A percentile compares a stretch with the other conserved stretches of the same genome.
Evolutionary conservation across 1,140 invertebrate genomes (phyloP).

Genomic region (Acromyrmex charruanus): DNA sequence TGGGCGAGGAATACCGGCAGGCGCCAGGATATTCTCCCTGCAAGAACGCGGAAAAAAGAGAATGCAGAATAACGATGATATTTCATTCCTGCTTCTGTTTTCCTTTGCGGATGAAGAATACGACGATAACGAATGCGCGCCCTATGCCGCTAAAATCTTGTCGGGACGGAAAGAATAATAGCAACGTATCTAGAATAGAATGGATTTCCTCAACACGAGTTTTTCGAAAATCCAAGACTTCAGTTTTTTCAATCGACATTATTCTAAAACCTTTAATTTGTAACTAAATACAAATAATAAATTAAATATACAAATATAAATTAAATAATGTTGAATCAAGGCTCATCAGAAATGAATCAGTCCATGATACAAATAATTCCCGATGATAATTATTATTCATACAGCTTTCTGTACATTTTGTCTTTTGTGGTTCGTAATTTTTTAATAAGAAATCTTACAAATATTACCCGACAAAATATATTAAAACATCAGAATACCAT

Average conservation of each 20-base stretch:
- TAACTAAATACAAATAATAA: neutral
- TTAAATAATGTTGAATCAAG: no score
- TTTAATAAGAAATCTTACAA: neutral
- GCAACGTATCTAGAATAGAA: slow-evolving; percentile 7
- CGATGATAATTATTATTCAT: neutral
- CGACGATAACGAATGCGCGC: slow-evolving; percentile 41
- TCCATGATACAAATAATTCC: neutral
- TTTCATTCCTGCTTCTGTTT: slow-evolving; percentile 42
- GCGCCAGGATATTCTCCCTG: neutral
- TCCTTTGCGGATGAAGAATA: neutral
- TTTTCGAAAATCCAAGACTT: neutral
- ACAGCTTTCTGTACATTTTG: neutral
- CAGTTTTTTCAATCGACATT: neutral
- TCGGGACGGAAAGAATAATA: slow-evolving; percentile 21
- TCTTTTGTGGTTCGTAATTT: neutral
- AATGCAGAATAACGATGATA: slow-evolving; percentile 32
- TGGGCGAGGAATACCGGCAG: neutral
- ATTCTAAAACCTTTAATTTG: neutral
- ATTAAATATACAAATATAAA: no score
- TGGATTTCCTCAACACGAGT: neutral
- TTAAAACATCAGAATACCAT: neutral
- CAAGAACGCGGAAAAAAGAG: slow-evolving; percentile 32
- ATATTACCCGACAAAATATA: neutral
- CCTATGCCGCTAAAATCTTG: slow-evolving; percentile 1
- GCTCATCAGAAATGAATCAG: no score